Evolutionary conservation across 2,113 vertebrate species (phyloP), one percentile per base, ranked within the genome.

Genomic region (Sarotherodon lohbergeri): DNA sequence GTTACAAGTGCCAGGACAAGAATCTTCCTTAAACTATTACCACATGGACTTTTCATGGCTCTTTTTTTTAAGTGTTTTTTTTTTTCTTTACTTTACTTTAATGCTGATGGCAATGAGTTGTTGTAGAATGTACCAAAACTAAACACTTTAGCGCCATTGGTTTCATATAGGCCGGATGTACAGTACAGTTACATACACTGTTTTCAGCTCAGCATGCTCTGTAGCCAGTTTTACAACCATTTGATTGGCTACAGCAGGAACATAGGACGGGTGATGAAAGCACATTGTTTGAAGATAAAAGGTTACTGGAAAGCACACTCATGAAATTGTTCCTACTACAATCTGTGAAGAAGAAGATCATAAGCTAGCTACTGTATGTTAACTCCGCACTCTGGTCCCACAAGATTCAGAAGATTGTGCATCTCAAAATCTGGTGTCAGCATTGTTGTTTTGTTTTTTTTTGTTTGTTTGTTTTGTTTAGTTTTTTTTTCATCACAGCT

Each of bases 1-100:
- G 93, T 92, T 95, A 91, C 92, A 95, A 95, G 94, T 95, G 95
- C 94, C 96, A 95, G 94, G 93, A 95, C 85, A 90, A 91, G 90
- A 93, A 89, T 93, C 92, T 90, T 93, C 90, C 91, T 89, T 86
- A 57, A 90, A 90, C 84, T 85, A 92, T 92, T 93, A 94, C 85
- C 86, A 94, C 82, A 32, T 87, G 86, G 87, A 94, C 90, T 79
- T 88, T 85, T 87, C 56, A 91, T 88, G 89, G 83, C 84, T 92
- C 41, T 46, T 78, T 87, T 71, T 71, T 59, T 56, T 0, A 0
- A 73, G 36, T 71, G 34, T 5, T n/a, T 29, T 84, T 36, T 36
- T 81, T 27, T 80, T 43, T 90, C 86, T 84, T 92, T 89, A 10
- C 68, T 84, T 80, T n/a, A 81, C 34, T 93, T 52, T 91, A 84